These are phyloP conservation scores for Elymnias hypermnestra DNA, from an alignment of 1,140 invertebrate genomes.

Conservation along the genomic window DNA sequence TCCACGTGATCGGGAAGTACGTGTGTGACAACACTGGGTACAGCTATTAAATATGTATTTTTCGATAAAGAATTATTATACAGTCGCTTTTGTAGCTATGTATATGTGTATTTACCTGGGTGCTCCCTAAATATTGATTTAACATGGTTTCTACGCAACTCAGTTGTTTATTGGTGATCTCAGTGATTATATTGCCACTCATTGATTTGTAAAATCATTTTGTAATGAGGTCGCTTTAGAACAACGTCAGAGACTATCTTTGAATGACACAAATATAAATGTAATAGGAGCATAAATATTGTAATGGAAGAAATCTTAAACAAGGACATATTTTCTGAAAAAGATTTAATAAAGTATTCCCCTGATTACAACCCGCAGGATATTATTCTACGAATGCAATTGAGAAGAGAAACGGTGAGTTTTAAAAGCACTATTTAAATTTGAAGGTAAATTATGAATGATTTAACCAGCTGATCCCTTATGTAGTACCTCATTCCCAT, in stretches of 20 bases:
- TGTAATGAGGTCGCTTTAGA: no score
- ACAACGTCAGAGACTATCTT: no score
- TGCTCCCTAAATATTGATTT: conserved; percentile 25
- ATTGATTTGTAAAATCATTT: conserved; percentile 7
- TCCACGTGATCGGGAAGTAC: no score
- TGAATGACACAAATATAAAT: no score
- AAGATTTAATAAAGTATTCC: conserved; percentile 26
- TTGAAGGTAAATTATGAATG: neutral
- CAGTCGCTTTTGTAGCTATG: neutral
- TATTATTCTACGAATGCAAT: conserved; percentile 28
- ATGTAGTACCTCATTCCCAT: neutral
- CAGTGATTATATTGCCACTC: conserved; percentile 2
- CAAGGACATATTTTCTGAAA: conserved; percentile 32
- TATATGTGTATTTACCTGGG: no score
- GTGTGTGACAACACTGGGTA: no score
- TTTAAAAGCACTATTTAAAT: neutral
- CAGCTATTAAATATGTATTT: no score
- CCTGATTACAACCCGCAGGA: conserved; percentile 34
- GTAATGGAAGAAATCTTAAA: conserved; percentile 39
- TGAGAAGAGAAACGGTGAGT: conserved; percentile 33
- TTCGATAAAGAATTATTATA: neutral
- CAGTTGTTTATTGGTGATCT: conserved; percentile 1
- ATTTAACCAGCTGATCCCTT: neutral
- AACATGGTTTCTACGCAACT: conserved; percentile 18
- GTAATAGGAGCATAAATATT: no score